Base-by-base conservation (phyloP, 1,140 invertebrate species). In the Fragariocoptes setiger region DNA sequence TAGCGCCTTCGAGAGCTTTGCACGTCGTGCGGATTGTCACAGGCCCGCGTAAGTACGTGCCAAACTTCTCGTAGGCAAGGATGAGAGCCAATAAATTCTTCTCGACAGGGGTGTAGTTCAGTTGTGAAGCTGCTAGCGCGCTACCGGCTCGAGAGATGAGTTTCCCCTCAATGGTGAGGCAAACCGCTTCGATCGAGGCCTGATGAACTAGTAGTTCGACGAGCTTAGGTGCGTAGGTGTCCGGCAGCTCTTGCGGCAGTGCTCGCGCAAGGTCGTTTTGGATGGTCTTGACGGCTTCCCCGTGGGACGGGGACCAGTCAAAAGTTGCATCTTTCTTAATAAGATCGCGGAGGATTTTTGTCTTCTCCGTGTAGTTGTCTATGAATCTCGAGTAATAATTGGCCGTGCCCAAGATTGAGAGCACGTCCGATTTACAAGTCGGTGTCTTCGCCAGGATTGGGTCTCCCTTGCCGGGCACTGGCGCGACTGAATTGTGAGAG, bases 401-500 rank as follows among this genome's bases (percentile, higher is more conserved):
- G 4, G 39, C 36, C 19, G 43, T 15, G 1, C 47, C 47, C 13
- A 51, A 20, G 22, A 49, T 49, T 19, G 31, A 19, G 39, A 35
- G 2, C 5, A 51, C 14, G 18, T 43, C 36, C n/a, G 31, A 14
- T 21, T 22, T 13, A 31, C 40, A 39, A 20, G 31, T 45, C 14
- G 49, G 49, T 17, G 0, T 37, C 5, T 43, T 41, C 1, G 39
- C 39, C 20, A 37, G 2, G n/a, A 49, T 15, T 8, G 8, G 25
- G 25, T 31, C 25, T 8, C n/a, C 47, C 42, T 64, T 63, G 13
- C 49, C 47, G 4, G 54, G 50, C 48, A 53, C 50, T 35, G 56
- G 54, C 21, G 49, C 42, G 14, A 62, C 45, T 5, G 51, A 53
- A 0, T 51, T 40, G 19, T 47, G 49, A 37, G 48, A 44, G 16